Base-by-base conservation (phyloP, 2,888 invertebrate genomes). In the Deilephila porcellus region DNA sequence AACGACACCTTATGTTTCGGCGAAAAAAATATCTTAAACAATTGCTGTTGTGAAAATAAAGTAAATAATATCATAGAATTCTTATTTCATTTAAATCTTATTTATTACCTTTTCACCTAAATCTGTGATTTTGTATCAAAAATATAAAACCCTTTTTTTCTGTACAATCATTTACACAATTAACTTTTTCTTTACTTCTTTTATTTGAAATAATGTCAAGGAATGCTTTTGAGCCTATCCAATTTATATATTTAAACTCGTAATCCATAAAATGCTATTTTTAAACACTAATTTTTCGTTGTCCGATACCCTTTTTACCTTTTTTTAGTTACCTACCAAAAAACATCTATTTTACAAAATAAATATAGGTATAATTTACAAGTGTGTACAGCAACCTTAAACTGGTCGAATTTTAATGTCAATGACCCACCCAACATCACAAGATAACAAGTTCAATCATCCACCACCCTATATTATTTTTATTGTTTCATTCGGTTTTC, bases 401-500 rank as follows among this genome's bases (percentile, higher is more conserved):
- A 59, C 70, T 19, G 19, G n/a, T 45, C 45, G 4, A 60, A 63
- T 63, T 53, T 34, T 53, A 56, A 72, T 52, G 19, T 67, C 53
- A 70, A 34, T 63, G 37, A 73, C 56, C 74, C 73, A 73, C 73
- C 75, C 74, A 79, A 76, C 78, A 75, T 81, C 81, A 81, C 81
- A 82, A 80, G 75, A 75, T 60, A 73, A 52, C 56, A 74, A 73
- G 32, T 77, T 78, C 74, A 77, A 75, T 76, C 76, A 77, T 75
- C 82, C 82, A 79, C 83, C 86, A 84, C 83, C 82, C 74, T 74
- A 76, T 73, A 74, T 76, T 72, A 52, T 52, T n/a, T 73, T 56
- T n/a, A 67, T 0, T 52, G 25, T 32, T 76, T 86, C 80, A 84
- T 78, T 87, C 83, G 74, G 80, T 79, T 74, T 92, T 93, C 80